Evolutionary conservation across 92 coral and sea anemone genomes (phyloP).

Genomic region (Porites evermanni): DNA sequence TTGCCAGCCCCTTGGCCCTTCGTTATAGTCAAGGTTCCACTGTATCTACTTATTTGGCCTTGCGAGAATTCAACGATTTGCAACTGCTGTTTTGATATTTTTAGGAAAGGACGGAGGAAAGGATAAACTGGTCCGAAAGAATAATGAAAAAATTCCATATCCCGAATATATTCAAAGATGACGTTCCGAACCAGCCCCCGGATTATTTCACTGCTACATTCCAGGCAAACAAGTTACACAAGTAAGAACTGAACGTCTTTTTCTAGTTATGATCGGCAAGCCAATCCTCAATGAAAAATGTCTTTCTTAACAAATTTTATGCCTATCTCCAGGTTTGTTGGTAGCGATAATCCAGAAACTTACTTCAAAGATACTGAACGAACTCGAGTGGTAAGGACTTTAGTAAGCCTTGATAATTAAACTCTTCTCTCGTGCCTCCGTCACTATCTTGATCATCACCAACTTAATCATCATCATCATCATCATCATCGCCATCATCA

Average conservation of each 20-base stretch:
- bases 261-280: background rate
- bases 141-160: slow-evolving; percentile 77
- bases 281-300: background rate
- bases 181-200: slow-evolving; percentile 89
- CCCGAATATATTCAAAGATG: slow-evolving; percentile 91
- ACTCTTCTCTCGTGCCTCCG: no score
- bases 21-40: no score
- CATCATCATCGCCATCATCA: no score
- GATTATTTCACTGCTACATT: slow-evolving; percentile 94
- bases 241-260: slow-evolving; percentile 61
- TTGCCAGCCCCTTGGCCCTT: no score
- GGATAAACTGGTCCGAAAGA: slow-evolving; percentile 95
- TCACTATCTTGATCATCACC: no score
- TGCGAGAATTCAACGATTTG: background rate
- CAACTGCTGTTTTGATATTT: background rate
- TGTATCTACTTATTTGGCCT: no score
- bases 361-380: slow-evolving; percentile 95
- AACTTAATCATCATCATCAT: no score
- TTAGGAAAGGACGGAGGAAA: slow-evolving; percentile 58
- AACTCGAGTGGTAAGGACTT: slow-evolving; percentile 84
- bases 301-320: background rate
- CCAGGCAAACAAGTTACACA: slow-evolving; percentile 87
- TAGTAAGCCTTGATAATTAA: background rate
- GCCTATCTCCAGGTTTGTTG: slow-evolving; percentile 70
- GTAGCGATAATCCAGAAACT: slow-evolving; percentile 87